Evolutionary conservation across 2,888 invertebrate species (phyloP).

Genomic region (Aphodius sticticus): DNA sequence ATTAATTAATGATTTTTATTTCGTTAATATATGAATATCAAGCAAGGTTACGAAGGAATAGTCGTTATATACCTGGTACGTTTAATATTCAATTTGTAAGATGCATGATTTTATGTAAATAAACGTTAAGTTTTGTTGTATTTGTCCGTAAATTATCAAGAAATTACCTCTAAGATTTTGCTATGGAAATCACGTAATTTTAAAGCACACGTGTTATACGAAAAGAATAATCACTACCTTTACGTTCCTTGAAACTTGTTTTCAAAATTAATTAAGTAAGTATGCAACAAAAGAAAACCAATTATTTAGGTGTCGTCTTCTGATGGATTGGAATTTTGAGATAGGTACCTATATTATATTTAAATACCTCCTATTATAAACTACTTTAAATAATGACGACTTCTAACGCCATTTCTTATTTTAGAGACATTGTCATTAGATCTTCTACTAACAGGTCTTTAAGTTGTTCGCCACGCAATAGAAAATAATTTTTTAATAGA

Average conservation of each 20-base stretch:
- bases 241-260: neutral
- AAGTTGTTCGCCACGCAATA: neutral
- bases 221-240: neutral
- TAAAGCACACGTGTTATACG: neutral
- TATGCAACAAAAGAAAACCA: no score
- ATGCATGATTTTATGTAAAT: neutral
- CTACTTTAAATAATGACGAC: no score
- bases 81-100: neutral
- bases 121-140: neutral
- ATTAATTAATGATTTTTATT: neutral
- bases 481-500: neutral
- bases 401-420: no score
- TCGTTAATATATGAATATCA: neutral
- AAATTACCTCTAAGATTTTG: neutral
- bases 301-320: no score
- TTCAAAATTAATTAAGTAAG: neutral
- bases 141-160: neutral
- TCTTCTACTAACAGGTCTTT: neutral
- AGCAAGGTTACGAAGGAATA: neutral
- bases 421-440: no score
- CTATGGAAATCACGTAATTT: neutral
- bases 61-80: neutral
- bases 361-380: no score
- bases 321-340: no score
- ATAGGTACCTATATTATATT: no score